Percentiles rank a stretch among this genome's conserved stretches.
phyloP scores from a whole-genome alignment of 2,113 vertebrate species.

The Oreamnos americanus region DNA sequence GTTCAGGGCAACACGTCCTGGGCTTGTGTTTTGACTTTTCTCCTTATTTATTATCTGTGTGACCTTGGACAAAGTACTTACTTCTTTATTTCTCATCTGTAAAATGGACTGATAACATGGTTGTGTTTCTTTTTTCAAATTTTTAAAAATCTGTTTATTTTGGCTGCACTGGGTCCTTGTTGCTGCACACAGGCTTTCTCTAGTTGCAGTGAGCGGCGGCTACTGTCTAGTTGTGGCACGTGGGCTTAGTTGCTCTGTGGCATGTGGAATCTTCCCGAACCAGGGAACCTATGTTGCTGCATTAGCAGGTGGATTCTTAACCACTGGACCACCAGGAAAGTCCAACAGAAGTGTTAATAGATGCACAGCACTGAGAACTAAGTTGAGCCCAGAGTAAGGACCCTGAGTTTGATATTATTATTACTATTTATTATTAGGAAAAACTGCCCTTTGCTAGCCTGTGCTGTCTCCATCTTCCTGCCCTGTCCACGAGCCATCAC shows the following conservation, averaged over 20 bases:
- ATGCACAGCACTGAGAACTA: accelerated
- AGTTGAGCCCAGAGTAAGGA: not conserved
- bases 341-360: accelerated
- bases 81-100: not conserved
- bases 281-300: not conserved
- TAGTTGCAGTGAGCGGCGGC: accelerated
- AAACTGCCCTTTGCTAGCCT: not conserved
- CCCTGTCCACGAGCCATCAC: not conserved
- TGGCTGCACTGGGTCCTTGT: not conserved
- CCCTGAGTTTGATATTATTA: not conserved
- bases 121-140: not conserved
- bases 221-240: not conserved
- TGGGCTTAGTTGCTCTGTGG: not conserved
- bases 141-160: not conserved
- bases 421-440: not conserved
- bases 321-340: not conserved
- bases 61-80: not conserved
- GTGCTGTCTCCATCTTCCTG: not conserved
- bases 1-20: not conserved
- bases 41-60: not conserved
- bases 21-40: not conserved
- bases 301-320: not conserved
- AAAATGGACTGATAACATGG: not conserved
- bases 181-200: not conserved
- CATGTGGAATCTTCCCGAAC: not conserved